Conservation (phyloP, 1,140 invertebrate species). For the Trinorchestia longiramus region DNA sequence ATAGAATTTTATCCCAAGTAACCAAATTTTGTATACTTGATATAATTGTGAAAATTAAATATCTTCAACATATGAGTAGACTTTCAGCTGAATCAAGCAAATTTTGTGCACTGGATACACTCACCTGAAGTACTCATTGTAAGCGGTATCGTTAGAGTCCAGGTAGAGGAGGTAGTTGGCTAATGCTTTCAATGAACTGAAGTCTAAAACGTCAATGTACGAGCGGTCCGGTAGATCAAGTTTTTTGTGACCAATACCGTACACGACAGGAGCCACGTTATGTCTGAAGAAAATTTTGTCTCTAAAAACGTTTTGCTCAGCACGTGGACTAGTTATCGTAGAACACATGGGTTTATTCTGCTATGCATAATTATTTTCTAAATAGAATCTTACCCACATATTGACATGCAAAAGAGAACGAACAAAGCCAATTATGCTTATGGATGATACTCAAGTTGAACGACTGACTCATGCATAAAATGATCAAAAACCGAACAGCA, state of each 20-base stretch:
- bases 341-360: too few relatives aligned
- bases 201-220: slow-evolving; percentile 74
- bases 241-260: slow-evolving; percentile 76
- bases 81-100: neutral
- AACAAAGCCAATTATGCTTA: too few relatives aligned
- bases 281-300: slow-evolving; percentile 39
- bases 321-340: too few relatives aligned
- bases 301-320: too few relatives aligned
- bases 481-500: too few relatives aligned
- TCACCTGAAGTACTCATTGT: slow-evolving; percentile 58
- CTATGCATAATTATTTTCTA: too few relatives aligned
- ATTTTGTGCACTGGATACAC: neutral
- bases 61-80: neutral
- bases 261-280: slow-evolving; percentile 78
- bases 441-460: too few relatives aligned
- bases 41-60: neutral
- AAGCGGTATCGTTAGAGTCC: slow-evolving; percentile 56
- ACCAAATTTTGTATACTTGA: neutral
- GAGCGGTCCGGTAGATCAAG: slow-evolving; percentile 76
- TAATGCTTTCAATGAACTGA: slow-evolving; percentile 48
- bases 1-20: neutral
- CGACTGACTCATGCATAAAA: too few relatives aligned
- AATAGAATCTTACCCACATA: too few relatives aligned
- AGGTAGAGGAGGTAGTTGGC: slow-evolving; percentile 58
- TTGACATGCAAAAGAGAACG: too few relatives aligned